These are phyloP conservation scores for Copsychus sechellarum DNA, from an alignment of 2,113 vertebrate species.

Conservation along the genomic window DNA sequence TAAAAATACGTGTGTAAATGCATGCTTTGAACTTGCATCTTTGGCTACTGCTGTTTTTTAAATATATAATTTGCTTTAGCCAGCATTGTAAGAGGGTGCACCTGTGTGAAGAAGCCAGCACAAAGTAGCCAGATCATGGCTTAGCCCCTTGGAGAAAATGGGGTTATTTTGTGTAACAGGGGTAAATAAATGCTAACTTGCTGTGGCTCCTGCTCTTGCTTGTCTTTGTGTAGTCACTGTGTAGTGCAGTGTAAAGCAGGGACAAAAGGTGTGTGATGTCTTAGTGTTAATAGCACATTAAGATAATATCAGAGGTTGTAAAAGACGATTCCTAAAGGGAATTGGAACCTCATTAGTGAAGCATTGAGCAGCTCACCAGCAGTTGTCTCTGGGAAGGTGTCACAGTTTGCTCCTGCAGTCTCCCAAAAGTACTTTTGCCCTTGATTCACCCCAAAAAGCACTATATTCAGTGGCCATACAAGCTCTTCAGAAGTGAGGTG, in stretches of 20 bases:
- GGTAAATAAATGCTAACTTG: neutral
- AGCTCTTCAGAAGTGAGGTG: neutral
- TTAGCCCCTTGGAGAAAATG: neutral
- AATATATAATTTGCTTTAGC: neutral
- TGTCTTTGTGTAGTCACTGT: neutral
- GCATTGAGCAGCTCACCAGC: neutral
- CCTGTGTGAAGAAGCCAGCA: neutral
- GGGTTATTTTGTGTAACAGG: neutral
- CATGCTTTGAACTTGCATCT: constrained; percentile 12
- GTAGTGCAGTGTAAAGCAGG: neutral
- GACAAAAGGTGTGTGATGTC: neutral
- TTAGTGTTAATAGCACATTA: neutral
- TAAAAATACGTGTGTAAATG: constrained; percentile 47
- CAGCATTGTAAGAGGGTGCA: neutral
- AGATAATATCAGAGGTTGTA: neutral
- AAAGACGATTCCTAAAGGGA: neutral
- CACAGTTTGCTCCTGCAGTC: neutral
- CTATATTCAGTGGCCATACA: neutral
- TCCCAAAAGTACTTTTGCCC: neutral
- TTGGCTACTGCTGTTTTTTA: constrained; percentile 4
- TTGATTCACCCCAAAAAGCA: neutral
- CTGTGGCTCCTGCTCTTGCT: neutral
- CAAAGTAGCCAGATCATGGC: neutral
- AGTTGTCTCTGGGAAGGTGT: neutral
- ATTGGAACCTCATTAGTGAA: neutral